A percentile compares a stretch with the other conserved stretches of the same genome.
These are phyloP conservation scores for Cephalopterus ornatus DNA, from an alignment of 2,113 vertebrate species.

Conservation along the genomic window DNA sequence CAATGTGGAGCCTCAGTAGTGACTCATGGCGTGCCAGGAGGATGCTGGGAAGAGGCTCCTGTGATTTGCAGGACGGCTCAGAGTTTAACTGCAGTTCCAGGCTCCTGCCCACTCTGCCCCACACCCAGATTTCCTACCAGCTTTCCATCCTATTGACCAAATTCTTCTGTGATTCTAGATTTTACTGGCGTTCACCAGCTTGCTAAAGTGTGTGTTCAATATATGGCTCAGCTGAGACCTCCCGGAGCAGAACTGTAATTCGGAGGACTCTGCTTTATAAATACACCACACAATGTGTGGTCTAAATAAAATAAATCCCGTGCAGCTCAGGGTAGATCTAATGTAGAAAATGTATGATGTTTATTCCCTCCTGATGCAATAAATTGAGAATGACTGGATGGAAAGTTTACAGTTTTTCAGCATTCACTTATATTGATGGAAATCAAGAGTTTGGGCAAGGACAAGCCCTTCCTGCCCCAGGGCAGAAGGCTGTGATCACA, in stretches of 20 bases:
- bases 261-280: slow-evolving; percentile 52
- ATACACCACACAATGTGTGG: slow-evolving; percentile 58
- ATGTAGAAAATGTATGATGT: slow-evolving; percentile 52
- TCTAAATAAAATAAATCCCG: slow-evolving; percentile 62
- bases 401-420: slow-evolving; percentile 29
- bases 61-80: slow-evolving; percentile 24
- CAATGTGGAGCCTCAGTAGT: slow-evolving; percentile 70
- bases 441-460: slow-evolving; percentile 5
- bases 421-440: background rate
- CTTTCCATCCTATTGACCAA: background rate
- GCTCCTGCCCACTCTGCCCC: background rate
- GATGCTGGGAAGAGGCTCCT: slow-evolving; percentile 56
- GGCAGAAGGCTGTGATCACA: background rate
- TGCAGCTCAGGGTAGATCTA: slow-evolving; percentile 1
- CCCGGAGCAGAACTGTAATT: background rate
- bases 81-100: slow-evolving; percentile 38
- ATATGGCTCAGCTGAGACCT: background rate
- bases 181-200: slow-evolving; percentile 2
- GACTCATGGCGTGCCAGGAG: slow-evolving; percentile 68
- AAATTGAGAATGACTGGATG: slow-evolving; percentile 35
- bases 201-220: background rate
- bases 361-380: slow-evolving; percentile 50
- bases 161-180: background rate
- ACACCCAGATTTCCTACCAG: background rate
- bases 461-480: background rate